A percentile compares a stretch with the other conserved stretches of the same genome.
phyloP scores from a whole-genome alignment of 2,113 vertebrate species.

The Brachypodius melanocephalos region DNA sequence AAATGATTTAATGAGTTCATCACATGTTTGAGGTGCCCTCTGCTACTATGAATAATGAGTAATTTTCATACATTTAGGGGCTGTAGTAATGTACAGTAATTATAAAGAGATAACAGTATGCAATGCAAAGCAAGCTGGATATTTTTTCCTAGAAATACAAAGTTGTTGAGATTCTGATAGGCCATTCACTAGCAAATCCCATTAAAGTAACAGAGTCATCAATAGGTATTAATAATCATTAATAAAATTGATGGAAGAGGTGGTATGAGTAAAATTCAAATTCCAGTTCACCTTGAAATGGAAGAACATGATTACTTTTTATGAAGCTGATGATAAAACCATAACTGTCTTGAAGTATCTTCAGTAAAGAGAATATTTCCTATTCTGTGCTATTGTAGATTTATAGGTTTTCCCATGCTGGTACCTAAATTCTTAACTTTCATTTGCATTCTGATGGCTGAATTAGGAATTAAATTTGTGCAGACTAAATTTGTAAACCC shows the following conservation, averaged over 20 bases:
- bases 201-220: background rate
- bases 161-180: background rate
- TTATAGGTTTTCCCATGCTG: background rate
- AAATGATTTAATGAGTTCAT: background rate
- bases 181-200: background rate
- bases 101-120: background rate
- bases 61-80: background rate
- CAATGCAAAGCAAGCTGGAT: background rate
- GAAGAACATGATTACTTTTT: background rate
- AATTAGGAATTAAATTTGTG: background rate
- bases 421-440: background rate
- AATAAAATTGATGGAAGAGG: background rate
- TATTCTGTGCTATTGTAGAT: background rate
- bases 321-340: background rate
- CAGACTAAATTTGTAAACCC: background rate
- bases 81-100: background rate
- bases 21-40: background rate
- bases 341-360: background rate
- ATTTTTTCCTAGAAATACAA: background rate
- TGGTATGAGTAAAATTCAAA: background rate
- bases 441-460: background rate
- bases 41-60: background rate
- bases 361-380: background rate
- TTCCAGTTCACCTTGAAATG: background rate
- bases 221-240: background rate